Conservation (phyloP, 1,140 invertebrate species). For the Drosophila neocordata region DNA sequence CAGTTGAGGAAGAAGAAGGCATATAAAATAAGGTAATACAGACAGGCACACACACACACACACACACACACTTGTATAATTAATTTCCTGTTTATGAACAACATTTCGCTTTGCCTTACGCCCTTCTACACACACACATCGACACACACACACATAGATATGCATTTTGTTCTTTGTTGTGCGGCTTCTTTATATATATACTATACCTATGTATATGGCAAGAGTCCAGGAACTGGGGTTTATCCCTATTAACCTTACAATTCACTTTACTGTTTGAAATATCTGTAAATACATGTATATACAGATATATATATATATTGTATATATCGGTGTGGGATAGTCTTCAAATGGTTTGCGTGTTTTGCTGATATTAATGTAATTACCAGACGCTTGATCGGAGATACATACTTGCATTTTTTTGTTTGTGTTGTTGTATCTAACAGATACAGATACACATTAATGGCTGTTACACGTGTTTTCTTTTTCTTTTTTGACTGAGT, state of each 20-base stretch:
- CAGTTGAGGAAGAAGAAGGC: constrained; percentile 30
- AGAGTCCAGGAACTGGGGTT: constrained; percentile 33
- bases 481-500: background rate
- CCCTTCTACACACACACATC: background rate
- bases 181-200: constrained; percentile 56
- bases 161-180: constrained; percentile 40
- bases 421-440: constrained; percentile 21
- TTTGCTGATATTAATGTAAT: constrained; percentile 67
- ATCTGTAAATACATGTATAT: background rate
- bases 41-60: constrained; percentile 24
- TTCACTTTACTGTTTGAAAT: constrained; percentile 2
- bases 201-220: background rate
- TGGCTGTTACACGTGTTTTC: constrained; percentile 65
- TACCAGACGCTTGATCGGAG: constrained; percentile 60
- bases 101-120: constrained; percentile 28
- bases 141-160: no score
- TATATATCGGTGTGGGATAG: constrained; percentile 9
- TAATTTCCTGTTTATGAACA: constrained; percentile 79
- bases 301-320: constrained; percentile 7
- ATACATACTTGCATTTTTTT: constrained; percentile 31
- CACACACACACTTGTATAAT: constrained; percentile 64
- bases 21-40: constrained; percentile 4
- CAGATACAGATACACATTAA: constrained; percentile 43
- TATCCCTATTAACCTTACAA: constrained; percentile 45
- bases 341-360: constrained; percentile 53